These are phyloP conservation scores for Chaitophorus viminalis DNA, from an alignment of 2,888 invertebrate species.

Conservation along the genomic window DNA sequence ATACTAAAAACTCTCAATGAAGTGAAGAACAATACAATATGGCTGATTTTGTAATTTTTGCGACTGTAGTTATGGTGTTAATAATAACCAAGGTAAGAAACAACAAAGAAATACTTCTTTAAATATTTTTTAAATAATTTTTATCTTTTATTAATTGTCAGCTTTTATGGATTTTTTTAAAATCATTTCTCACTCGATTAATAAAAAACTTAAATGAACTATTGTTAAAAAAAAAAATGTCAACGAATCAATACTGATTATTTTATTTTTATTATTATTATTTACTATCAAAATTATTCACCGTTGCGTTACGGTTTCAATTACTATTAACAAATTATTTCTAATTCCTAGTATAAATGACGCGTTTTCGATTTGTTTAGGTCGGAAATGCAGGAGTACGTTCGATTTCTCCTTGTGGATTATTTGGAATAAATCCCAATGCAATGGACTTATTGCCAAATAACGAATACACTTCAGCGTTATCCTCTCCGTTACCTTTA, in stretches of 20 bases:
- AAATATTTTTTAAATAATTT: too few species aligned
- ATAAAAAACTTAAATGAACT: too few species aligned
- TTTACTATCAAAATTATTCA: too few species aligned
- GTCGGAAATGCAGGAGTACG: background rate
- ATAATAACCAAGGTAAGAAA: conserved; percentile 2
- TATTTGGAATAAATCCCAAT: background rate
- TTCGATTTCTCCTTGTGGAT: background rate
- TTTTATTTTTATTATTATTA: too few species aligned
- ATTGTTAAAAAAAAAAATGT: too few species aligned
- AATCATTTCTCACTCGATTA: too few species aligned
- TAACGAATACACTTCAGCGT: background rate
- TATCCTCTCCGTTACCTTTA: background rate
- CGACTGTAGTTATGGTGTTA: background rate
- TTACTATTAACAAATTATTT: background rate
- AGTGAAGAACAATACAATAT: conserved; percentile 7
- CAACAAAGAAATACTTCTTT: too few species aligned
- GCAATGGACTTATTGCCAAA: background rate
- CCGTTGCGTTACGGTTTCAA: background rate
- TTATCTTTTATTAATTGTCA: too few species aligned
- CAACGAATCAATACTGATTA: too few species aligned
- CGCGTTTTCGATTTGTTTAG: background rate
- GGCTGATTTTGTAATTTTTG: background rate
- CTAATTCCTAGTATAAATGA: background rate
- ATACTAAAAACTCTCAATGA: background rate
- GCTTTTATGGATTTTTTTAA: too few species aligned